Evolutionary conservation across 2,888 invertebrate species (phyloP), one percentile per base, ranked within the genome.

Genomic region (Ochropleura plecta): DNA sequence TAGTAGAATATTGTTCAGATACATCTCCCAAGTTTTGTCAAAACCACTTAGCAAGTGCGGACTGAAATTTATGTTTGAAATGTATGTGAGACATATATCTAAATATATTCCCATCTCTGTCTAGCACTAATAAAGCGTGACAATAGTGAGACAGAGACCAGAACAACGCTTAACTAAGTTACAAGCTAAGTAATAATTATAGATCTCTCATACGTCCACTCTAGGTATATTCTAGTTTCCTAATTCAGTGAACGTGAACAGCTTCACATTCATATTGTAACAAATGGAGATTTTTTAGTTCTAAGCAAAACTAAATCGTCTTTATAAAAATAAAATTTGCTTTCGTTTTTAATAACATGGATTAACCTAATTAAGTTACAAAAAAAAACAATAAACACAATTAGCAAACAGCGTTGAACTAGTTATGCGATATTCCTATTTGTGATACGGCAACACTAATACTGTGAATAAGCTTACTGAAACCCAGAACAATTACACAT

Each of bases 401-500:
- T 53, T 44, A 14, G 14, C 57, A 49, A 68, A 49, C 30, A 20
- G 53, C 62, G 44, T 66, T 69, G 48, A 57, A 83, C 20, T 53
- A 12, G 57, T 63, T 78, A 66, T 73, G 62, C 49, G 20, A 79
- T 63, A 83, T 70, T 67, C 48, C 73, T 70, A 59, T 83, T 70
- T 49, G 57, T 73, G 79, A 73, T 73, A 83, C 14, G 12, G 16
- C 53, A 66, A 62, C 57, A n/a, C 1, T 64, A 30, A 0, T 48
- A 6, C 20, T 46, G 53, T 55, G 64, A 70, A n/a, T 51, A 51
- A 70, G 40, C 49, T 76, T 30, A 69, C 60, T 55, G 59, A 60
- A 76, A 70, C 76, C 81, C 66, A 53, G 53, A 71, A 78, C 83
- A 72, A 53, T 66, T 62, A 71, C 51, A 83, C 74, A 79, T 48